Evolutionary conservation across 2,797 vertebrate genomes (phyloP).

Genomic region (Etheostoma nigrum): DNA sequence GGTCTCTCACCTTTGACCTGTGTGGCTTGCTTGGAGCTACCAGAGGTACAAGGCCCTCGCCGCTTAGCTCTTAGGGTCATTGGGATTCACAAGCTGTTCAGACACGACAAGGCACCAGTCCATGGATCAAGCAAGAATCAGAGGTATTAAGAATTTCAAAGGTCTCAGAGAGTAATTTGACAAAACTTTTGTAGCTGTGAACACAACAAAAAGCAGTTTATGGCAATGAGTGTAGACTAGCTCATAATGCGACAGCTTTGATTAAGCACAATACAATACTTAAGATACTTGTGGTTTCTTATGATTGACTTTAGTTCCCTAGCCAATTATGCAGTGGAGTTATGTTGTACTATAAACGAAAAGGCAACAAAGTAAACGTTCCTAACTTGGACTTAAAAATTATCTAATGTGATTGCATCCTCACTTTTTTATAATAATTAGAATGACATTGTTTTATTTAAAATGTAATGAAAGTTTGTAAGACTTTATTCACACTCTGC

Average conservation of each 20-base stretch:
- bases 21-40: too few species aligned
- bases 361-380: background rate
- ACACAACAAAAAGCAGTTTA: background rate
- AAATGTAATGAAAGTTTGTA: background rate
- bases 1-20: too few species aligned
- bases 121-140: background rate
- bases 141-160: background rate
- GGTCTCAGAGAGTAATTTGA: background rate
- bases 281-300: background rate
- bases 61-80: too few species aligned
- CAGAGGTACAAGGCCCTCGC: too few species aligned
- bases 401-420: background rate
- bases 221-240: background rate
- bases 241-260: background rate
- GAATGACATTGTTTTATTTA: background rate
- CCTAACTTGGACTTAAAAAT: background rate
- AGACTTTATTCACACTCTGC: background rate
- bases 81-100: too few species aligned
- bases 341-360: slow-evolving; percentile 5
- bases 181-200: background rate
- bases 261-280: background rate
- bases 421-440: too few species aligned
- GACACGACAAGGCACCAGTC: too few species aligned
- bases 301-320: background rate
- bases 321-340: background rate